Base-by-base conservation (phyloP, 2,888 invertebrate genomes). In the Tenthredo distinguenda region DNA sequence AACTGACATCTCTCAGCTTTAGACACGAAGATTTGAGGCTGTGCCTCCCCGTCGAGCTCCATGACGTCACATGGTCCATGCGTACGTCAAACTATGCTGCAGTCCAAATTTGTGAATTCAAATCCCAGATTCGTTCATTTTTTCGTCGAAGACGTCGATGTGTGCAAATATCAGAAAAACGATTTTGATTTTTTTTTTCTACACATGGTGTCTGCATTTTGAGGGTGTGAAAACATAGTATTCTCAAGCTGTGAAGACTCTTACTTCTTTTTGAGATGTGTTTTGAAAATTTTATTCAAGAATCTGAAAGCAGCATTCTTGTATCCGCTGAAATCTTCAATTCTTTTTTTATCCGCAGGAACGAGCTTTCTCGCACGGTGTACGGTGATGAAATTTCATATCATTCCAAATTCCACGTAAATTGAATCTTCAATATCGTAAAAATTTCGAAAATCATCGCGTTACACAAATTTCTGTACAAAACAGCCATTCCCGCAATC, bases 51-150 rank as follows among this genome's bases (percentile, higher is more conserved):
- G 68, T 12, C 15, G 1, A n/a, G 21, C 72, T 72, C 71, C 2
- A 37, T 71, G 71, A 34, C 71, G 71, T 71, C 72, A 72, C 72
- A 72, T 21, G 72, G 72, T 72, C 21, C 72, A 72, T 72, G 2
- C 21, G 37, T 21, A 37, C n/a, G 26, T 72, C 21, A 40, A 21
- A 40, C 10, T 37, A 15, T 40, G 2, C n/a, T 21, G n/a, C n/a
- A n/a, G 7, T 9, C n/a, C 9, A 72, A 18, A 37, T 71, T 71
- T 34, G 7, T 10, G 37, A 62, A 26, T 62, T 62, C 3, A 10
- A 12, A 62, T 62, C 21, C 62, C 62, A 62, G 62, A 62, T 68
- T 68, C 62, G n/a, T 10, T 26, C 9, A 10, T 0, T 62, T 62
- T 62, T 62, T n/a, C 26, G 58, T n/a, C 7, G 9, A 26, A 62